Base-by-base conservation (phyloP, 2,888 invertebrate species). In the Euplexia lucipara region DNA sequence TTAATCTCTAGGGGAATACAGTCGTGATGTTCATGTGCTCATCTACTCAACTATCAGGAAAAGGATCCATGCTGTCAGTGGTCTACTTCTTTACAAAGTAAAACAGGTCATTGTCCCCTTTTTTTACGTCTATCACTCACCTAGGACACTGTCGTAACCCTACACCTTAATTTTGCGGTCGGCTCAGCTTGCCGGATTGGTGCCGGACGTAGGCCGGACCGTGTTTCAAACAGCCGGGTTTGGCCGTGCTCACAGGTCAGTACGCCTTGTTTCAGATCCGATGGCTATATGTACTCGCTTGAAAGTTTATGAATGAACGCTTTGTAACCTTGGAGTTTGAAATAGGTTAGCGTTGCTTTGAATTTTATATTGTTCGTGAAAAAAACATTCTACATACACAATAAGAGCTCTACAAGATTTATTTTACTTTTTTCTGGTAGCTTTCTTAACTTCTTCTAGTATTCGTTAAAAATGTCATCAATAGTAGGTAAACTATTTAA, bases 261-360 rank as follows among this genome's bases (percentile, higher is more conserved):
- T 78, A 62, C 62, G 30, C 68, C 49, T 44, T 59, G 53, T 78
- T 75, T 74, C 57, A 69, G 30, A 78, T 53, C 52, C 71, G 57
- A 41, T 78, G 75, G 56, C 47, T 78, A 51, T 53, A 58, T 60
- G 81, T 61, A 60, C 14, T 48, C 57, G 34, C 39, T 61, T 57
- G 61, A 70, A 81, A 75, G 58, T 71, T 71, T 56, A 69, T 75
- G 81, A 71, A 62, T 81, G 81, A 81, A 79, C 79, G 79, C 79
- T 78, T 59, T 49, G 51, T 44, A 64, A 54, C 53, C 39, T 51
- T 62, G 34, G 35, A 35, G 56, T 70, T 78, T 75, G 63, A 79
- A 75, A 66, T 58, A 69, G 58, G 61, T 48, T 52, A 49, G 42
- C 37, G 52, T 39, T 61, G 30, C 47, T 47, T 63, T 70, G 22